Evolutionary conservation across 2,113 vertebrate species (phyloP), one percentile per base, ranked within the genome.

Genomic region (Electrona antarctica): DNA sequence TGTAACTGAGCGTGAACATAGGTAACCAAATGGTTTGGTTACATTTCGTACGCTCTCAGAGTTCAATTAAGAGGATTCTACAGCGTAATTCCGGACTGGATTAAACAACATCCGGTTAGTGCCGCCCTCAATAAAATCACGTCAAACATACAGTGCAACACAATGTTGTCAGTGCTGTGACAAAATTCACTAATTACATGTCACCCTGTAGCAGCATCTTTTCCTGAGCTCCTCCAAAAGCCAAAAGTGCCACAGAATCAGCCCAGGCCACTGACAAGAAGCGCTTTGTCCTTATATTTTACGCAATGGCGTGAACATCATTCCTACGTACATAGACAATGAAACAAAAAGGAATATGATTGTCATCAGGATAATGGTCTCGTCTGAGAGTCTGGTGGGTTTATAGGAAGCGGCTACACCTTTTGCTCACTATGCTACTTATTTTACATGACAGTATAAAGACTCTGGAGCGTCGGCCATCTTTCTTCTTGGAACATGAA

Each of bases 281-380:
- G 33, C 11, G 33, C 33, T 7, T 1, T 58, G 15, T 58, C 15
- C 7, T 58, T 21, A 41, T 21, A 4, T 41, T 41, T 41, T 41
- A 1, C 33, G 3, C 33, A 41, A 6, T 41, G 33, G 33, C 33
- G 33, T 41, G 33, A 41, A 41, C 33, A 41, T 41, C 33, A 41
- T 41, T 41, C 33, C 33, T 41, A 41, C 33, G 33, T 41, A 41
- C 33, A 48, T 21, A 45, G 45, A 13, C 8, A 64, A 69, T 71
- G 66, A 65, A 84, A 59, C 74, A 41, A 29, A 41, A 29, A 75
- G 55, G 65, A 74, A 71, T 64, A 76, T 74, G 89, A 90, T 88
- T 90, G 87, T 90, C 89, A 13, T 68, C 68, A 45, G 79, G 60
- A 73, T 76, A 13, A 64, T 73, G 77, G 51, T 73, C 78, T 75